Evolutionary conservation across 2,888 invertebrate species (phyloP).

Genomic region (Coelinius sp.): DNA sequence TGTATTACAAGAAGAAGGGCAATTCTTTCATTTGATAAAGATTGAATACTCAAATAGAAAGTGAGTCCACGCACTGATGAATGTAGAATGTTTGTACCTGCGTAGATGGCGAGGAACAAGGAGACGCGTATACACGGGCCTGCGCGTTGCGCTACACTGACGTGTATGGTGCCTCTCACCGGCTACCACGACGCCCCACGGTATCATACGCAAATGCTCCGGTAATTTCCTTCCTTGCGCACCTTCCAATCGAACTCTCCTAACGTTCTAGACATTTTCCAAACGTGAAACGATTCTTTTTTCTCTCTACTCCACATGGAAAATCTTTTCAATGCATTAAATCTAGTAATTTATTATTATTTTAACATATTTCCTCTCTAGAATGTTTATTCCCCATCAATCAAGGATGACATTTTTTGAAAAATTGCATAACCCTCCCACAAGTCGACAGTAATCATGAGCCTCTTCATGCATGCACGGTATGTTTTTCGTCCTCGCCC

Average conservation of each 20-base stretch:
- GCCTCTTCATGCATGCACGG: not conserved
- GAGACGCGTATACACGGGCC: slow-evolving; percentile 64
- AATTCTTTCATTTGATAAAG: not conserved
- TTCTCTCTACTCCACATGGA: not conserved
- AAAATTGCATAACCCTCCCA: not conserved
- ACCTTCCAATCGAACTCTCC: slow-evolving; percentile 20
- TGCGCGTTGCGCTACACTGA: slow-evolving; percentile 70
- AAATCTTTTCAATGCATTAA: not conserved
- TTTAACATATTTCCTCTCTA: too few relatives aligned
- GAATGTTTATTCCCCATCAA: not conserved
- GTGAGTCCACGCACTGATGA: not conserved
- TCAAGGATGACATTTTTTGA: not conserved
- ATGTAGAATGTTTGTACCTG: slow-evolving; percentile 47
- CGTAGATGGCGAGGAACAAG: slow-evolving; percentile 38
- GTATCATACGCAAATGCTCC: slow-evolving; percentile 30
- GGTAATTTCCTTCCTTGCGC: slow-evolving; percentile 37
- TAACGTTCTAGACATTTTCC: not conserved
- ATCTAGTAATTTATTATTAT: too few relatives aligned
- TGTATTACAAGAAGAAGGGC: not conserved
- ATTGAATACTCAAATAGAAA: not conserved
- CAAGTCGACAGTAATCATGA: not conserved
- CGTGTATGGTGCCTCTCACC: slow-evolving; percentile 43
- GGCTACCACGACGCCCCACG: slow-evolving; percentile 42
- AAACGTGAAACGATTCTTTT: not conserved
- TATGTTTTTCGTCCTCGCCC: slow-evolving; percentile 5